phyloP scores from a whole-genome alignment of 1,140 invertebrate genomes.

The Limonius californicus region DNA sequence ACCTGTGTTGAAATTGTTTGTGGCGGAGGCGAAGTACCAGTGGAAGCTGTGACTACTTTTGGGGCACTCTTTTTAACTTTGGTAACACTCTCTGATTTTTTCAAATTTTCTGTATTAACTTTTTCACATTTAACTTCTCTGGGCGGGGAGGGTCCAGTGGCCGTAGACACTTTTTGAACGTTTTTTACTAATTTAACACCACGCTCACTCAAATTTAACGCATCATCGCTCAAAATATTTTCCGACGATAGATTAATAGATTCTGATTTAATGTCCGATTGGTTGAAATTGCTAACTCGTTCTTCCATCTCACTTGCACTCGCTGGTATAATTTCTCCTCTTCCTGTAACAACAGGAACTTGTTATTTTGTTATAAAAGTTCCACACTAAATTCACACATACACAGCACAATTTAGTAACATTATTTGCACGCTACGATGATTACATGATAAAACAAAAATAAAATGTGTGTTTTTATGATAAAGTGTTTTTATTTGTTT shows the following conservation, averaged over 20 bases:
- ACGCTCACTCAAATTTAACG: background rate
- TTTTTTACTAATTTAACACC: background rate
- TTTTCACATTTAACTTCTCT: background rate
- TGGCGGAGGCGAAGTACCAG: constrained; percentile 79
- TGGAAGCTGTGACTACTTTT: constrained; percentile 44
- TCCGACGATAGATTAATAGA: no score
- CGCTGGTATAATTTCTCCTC: constrained; percentile 2
- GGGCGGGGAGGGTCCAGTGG: background rate
- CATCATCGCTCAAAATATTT: constrained; percentile 12
- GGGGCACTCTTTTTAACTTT: background rate
- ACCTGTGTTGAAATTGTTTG: constrained; percentile 85
- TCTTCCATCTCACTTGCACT: constrained; percentile 18
- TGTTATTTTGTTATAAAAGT: background rate
- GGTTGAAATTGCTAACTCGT: no score
- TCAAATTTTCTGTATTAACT: background rate
- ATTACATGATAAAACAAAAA: constrained; percentile 13
- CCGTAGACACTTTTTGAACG: background rate
- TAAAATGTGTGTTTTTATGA: background rate
- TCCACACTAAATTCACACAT: constrained; percentile 24
- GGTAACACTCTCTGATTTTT: constrained; percentile 13
- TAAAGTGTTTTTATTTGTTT: constrained; percentile 32
- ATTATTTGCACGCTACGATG: background rate
- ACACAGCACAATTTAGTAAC: background rate
- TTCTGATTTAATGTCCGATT: constrained; percentile 14
- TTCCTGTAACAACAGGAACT: constrained; percentile 36